Conservation (phyloP, 2,888 invertebrate genomes). For the Acleris emargana region DNA sequence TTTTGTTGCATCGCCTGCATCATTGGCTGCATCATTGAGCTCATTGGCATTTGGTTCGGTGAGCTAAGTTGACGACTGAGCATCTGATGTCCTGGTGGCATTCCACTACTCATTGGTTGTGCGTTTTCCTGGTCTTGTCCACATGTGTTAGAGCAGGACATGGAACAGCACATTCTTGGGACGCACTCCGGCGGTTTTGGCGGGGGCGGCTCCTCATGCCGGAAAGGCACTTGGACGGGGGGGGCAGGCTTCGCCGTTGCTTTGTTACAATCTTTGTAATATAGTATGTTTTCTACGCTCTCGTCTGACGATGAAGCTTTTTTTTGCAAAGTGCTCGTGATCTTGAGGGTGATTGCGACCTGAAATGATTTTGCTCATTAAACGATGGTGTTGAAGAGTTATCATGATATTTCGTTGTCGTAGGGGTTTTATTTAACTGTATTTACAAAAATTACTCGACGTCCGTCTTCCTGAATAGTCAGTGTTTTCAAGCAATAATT, state of each 20-base stretch:
- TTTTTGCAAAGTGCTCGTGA: slow-evolving; percentile 49
- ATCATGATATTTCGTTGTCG: too few species aligned
- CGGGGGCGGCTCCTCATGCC: neutral
- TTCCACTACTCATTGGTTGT: slow-evolving; percentile 5
- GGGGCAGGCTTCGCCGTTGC: slow-evolving; percentile 36
- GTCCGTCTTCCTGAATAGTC: too few species aligned
- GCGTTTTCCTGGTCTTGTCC: slow-evolving; percentile 38
- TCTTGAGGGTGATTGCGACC: slow-evolving; percentile 56
- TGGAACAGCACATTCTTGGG: slow-evolving; percentile 70
- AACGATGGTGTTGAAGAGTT: too few species aligned
- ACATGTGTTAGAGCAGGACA: slow-evolving; percentile 68
- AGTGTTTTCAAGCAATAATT: too few species aligned
- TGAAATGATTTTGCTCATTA: slow-evolving; percentile 46
- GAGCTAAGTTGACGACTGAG: slow-evolving; percentile 12
- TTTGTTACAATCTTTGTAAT: slow-evolving; percentile 68
- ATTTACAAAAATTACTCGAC: too few species aligned
- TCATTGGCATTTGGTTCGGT: slow-evolving; percentile 24
- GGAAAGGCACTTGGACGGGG: neutral
- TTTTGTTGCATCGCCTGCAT: slow-evolving; percentile 38
- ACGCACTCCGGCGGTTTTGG: slow-evolving; percentile 46
- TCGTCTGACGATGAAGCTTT: slow-evolving; percentile 62
- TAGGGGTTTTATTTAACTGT: too few species aligned
- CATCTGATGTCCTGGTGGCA: neutral
- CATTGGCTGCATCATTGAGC: slow-evolving; percentile 45
- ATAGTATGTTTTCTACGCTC: slow-evolving; percentile 72